These are phyloP conservation scores for Xenops minutus DNA, from an alignment of 2,797 vertebrate species.

Conservation along the genomic window DNA sequence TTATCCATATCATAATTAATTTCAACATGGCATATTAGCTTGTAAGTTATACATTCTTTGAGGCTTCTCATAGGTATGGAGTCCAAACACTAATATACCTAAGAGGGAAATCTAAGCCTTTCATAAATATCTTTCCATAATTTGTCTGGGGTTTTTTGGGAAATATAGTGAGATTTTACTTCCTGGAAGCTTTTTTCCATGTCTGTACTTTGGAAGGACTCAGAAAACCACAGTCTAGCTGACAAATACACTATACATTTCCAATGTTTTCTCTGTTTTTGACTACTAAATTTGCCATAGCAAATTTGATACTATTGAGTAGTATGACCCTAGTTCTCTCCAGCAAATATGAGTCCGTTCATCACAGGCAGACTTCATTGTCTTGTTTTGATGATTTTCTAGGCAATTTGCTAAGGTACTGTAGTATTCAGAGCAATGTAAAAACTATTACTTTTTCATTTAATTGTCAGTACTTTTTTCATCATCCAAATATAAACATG, in stretches of 20 bases:
- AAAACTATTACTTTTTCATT: not conserved
- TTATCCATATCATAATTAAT: not conserved
- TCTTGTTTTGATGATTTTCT: not conserved
- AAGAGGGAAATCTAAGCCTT: not conserved
- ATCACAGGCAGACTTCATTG: not conserved
- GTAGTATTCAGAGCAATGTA: not conserved
- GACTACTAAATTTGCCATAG: not conserved
- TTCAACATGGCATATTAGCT: not conserved
- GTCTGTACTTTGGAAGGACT: not conserved
- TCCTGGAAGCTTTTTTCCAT: conserved; percentile 32
- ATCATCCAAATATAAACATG: not conserved
- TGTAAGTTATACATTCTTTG: not conserved
- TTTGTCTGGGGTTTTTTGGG: not conserved
- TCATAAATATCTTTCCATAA: not conserved
- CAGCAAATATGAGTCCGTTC: not conserved
- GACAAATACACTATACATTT: not conserved
- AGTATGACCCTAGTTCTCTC: not conserved
- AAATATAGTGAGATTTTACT: not conserved
- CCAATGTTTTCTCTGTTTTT: not conserved
- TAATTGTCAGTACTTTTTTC: not conserved
- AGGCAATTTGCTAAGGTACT: not conserved
- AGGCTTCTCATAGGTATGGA: not conserved
- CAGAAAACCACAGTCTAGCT: conserved; percentile 27
- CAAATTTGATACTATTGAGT: not conserved
- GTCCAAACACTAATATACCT: not conserved